Percentiles rank a stretch among this genome's conserved stretches.
Evolutionary conservation across 2,888 invertebrate species (phyloP).

Genomic region (Cosmia trapezina): DNA sequence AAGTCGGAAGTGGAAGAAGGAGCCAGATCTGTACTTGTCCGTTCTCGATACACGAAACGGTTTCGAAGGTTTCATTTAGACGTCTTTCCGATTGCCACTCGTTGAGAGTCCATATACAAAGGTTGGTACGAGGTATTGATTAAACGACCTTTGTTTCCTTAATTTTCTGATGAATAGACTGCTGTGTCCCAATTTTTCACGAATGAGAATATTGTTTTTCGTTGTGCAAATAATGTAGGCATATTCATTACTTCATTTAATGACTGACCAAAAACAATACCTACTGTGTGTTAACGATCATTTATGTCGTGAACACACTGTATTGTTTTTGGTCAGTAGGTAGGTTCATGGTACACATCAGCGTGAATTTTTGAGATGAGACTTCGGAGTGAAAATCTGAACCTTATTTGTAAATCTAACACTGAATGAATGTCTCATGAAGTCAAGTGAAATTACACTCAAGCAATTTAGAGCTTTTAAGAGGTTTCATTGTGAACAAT

Average conservation of each 20-base stretch:
- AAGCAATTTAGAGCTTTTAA: conserved; percentile 25
- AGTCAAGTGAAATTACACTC: conserved; percentile 19
- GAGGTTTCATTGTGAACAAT: conserved; percentile 34
- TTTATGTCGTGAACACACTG: not conserved
- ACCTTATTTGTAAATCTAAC: not conserved
- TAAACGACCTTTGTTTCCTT: conserved; percentile 33
- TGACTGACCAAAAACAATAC: no score
- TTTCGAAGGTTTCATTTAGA: conserved; percentile 11
- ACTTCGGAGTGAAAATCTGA: no score
- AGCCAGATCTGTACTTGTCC: not conserved
- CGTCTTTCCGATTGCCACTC: conserved; percentile 36
- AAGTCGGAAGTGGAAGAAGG: not conserved
- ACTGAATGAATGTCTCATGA: not conserved
- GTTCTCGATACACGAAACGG: conserved; percentile 12
- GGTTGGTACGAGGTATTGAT: conserved; percentile 39
- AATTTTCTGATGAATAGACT: conserved; percentile 13
- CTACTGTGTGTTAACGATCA: no score
- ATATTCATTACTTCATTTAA: conserved; percentile 8
- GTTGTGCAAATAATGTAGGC: conserved; percentile 15
- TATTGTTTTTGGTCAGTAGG: not conserved
- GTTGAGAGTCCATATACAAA: conserved; percentile 4
- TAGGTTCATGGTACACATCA: not conserved
- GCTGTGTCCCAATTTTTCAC: conserved; percentile 18
- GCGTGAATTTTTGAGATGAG: not conserved
- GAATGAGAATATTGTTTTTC: conserved; percentile 24